phyloP scores from a whole-genome alignment of 2,888 invertebrate species.

The Apamea crenata region DNA sequence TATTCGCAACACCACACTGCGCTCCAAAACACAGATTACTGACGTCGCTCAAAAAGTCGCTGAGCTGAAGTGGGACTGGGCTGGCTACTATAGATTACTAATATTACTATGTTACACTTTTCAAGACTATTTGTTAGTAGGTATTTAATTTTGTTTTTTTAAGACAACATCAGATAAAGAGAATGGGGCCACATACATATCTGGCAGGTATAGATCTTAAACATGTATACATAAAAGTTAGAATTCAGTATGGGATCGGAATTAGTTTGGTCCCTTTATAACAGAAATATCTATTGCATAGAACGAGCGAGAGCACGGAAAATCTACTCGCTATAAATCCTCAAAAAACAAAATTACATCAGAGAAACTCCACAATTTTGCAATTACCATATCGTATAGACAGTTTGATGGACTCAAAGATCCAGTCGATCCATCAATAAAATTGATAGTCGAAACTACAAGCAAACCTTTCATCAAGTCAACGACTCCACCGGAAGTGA shows the following conservation, averaged over 20 bases:
- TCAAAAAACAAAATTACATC: background rate
- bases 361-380: slow-evolving; percentile 10
- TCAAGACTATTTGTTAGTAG: background rate
- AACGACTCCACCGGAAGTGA: slow-evolving; percentile 88
- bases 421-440: slow-evolving; percentile 53
- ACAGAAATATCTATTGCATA: background rate
- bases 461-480: slow-evolving; percentile 70
- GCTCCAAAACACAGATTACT: background rate
- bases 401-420: slow-evolving; percentile 39
- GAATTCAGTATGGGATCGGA: background rate
- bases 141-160: background rate
- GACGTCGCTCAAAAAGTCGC: background rate
- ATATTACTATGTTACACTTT: too few relatives aligned
- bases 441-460: slow-evolving; percentile 57
- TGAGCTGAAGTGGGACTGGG: background rate
- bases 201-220: background rate
- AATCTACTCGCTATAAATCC: background rate
- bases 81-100: too few relatives aligned
- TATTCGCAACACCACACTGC: background rate
- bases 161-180: background rate
- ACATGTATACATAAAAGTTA: background rate
- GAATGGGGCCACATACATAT: background rate
- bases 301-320: background rate
- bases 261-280: background rate
- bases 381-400: slow-evolving; percentile 19